These are phyloP conservation scores for Antigone vipio DNA, from an alignment of 2,113 vertebrate species.

Conservation along the genomic window DNA sequence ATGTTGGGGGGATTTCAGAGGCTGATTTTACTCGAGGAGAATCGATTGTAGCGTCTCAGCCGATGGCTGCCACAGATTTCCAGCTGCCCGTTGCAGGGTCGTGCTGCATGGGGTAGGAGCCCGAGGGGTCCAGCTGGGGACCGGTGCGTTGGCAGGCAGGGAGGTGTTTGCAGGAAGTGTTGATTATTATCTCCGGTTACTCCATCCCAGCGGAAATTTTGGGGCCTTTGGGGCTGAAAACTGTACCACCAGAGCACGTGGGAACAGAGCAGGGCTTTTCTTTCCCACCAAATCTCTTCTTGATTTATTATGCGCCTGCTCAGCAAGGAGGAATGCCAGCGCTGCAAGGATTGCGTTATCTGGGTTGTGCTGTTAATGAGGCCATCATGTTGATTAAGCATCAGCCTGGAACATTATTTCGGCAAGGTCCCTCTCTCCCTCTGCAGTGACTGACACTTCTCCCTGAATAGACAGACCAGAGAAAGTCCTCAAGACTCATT, in stretches of 20 bases:
- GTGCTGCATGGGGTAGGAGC: not conserved
- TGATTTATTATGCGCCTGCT: not conserved
- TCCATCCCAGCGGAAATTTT: not conserved
- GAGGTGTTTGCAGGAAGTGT: not conserved
- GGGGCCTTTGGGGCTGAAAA: not conserved
- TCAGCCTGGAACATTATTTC: not conserved
- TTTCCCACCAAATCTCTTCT: not conserved
- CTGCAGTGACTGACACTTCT: not conserved
- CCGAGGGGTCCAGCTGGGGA: not conserved
- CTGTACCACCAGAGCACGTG: not conserved
- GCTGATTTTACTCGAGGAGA: not conserved
- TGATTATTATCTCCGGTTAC: not conserved
- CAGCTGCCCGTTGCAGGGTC: not conserved
- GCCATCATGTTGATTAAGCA: not conserved
- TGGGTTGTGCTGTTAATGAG: not conserved
- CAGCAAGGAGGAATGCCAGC: not conserved
- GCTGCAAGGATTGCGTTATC: not conserved
- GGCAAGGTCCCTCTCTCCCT: not conserved
- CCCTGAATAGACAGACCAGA: not conserved
- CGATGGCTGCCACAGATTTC: not conserved
- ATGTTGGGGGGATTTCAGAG: not conserved
- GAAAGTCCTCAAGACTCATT: not conserved
- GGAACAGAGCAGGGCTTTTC: not conserved
- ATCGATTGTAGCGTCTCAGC: not conserved
- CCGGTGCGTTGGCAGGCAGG: fast-evolving